Evolutionary conservation across 2,888 invertebrate species (phyloP), one percentile per base, ranked within the genome.

Genomic region (Leptopilina drosophilae): DNA sequence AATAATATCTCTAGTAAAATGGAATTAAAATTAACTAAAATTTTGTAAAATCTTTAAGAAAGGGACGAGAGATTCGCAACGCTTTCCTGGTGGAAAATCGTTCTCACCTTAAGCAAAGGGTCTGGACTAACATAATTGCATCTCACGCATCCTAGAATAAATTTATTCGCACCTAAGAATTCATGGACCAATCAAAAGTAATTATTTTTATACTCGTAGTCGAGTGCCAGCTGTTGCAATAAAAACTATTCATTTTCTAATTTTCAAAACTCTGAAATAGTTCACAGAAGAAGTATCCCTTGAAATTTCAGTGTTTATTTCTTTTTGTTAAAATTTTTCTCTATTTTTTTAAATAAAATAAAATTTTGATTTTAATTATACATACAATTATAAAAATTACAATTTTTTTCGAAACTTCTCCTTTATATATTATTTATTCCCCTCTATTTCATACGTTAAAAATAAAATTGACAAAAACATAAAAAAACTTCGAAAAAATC

Each of bases 41-140:
- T 81, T 80, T 80, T 80, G 83, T 77, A 80, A 83, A 81, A 83
- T 80, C 80, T 83, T 82, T 78, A 78, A 77, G 82, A 62, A 80
- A 42, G 66, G 78, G 64, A 82, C 81, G 80, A 82, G 79, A 78
- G 79, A 83, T 82, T 82, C 80, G 82, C 67, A 80, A 84, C 82
- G 83, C 82, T 83, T 82, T 56, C 8, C 56, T 73, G 73, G 56
- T 33, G 53, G n/a, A 33, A 69, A 56, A 4, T 8, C 56, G 33
- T 49, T 73, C 56, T 53, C 26, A 33, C n/a, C 53, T 56, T 42
- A 42, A 42, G 42, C 8, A 56, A 56, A 56, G 73, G 73, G 73
- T 73, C 69, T 73, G 26, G 5, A 5, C 49, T 26, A 53, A 53
- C 53, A 56, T 56, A 73, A 73, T 56, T 53, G 56, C 33, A 53